Evolutionary conservation across 1,140 invertebrate species (phyloP), one percentile per base, ranked within the genome.

Genomic region (Apis cerana): DNA sequence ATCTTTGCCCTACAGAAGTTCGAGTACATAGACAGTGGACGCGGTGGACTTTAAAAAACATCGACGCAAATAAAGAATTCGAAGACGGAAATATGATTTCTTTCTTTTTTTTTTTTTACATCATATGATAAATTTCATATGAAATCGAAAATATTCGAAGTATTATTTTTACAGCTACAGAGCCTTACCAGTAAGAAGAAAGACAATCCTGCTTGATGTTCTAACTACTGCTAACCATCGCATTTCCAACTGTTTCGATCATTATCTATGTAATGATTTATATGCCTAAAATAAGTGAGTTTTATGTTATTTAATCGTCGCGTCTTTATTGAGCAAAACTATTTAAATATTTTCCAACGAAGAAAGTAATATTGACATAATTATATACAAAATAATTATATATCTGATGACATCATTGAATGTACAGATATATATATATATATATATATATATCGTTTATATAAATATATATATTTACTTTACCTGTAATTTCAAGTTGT

Each of bases 21-120:
- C 93, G 93, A 94, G 92, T 94, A 93, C 90, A 94, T 94, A 90
- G 93, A 94, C 92, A 94, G 93, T 84, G 93, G 93, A 91, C 90
- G 92, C 82, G 92, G 92, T 83, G 93, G 91, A 82, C 90, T 94
- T 82, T 94, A 91, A 92, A 80, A 87, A 80, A 84, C 19, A 72
- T 80, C 70, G 75, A 81, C 62, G 71, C 67, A 76, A 82, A 86
- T 71, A 88, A 80, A 76, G 62, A 85, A 43, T 76, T 69, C 52
- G 52, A 80, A 84, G 43, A 62, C 61, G 70, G 59, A 69, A 69
- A 77, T 48, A 23, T 59, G 65, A 23, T 79, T 62, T 79, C 62
- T 79, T 62, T 79, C 62, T 59, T 59, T 59, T 56, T 19, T 54
- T 27, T 58, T 9, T 43, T 12, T 23, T 48, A 54, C n/a, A 21